A percentile compares a stretch with the other conserved stretches of the same genome.
phyloP scores from a whole-genome alignment of 1,140 invertebrate genomes.

The Colletes latitarsis region DNA sequence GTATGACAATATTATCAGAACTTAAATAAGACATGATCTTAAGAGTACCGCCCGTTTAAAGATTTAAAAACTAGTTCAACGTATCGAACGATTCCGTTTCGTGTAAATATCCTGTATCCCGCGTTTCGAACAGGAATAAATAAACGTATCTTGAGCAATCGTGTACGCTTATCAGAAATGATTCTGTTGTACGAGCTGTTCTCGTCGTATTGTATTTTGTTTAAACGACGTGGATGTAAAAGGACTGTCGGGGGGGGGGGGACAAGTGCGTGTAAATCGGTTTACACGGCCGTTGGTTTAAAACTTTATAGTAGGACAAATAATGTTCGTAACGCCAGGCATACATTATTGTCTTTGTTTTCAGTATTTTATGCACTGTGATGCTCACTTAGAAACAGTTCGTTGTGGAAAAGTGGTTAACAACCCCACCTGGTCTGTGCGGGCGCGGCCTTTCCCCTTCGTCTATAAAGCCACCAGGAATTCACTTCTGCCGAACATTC shows the following conservation, averaged over 20 bases:
- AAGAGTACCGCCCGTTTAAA: too few species aligned
- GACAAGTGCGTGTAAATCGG: too few species aligned
- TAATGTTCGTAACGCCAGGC: neutral
- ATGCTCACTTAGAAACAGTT: conserved; percentile 58
- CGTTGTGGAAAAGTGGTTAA: conserved; percentile 69
- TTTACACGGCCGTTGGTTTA: too few species aligned
- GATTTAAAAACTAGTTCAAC: too few species aligned
- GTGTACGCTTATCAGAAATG: neutral
- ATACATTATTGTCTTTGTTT: conserved; percentile 30
- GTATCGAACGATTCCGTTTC: neutral
- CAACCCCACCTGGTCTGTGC: conserved; percentile 73
- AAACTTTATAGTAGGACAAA: neutral
- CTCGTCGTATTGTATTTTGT: too few species aligned
- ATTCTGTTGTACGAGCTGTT: too few species aligned
- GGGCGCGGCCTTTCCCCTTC: conserved; percentile 78
- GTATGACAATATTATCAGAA: too few species aligned
- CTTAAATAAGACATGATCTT: too few species aligned
- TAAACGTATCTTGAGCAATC: neutral
- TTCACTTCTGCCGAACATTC: conserved; percentile 76
- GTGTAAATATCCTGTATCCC: neutral
- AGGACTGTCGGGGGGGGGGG: too few species aligned
- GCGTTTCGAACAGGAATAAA: neutral
- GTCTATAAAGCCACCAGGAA: conserved; percentile 78
- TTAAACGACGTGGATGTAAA: too few species aligned
- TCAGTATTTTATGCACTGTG: conserved; percentile 20